Evolutionary conservation across 2,797 vertebrate species (phyloP), one percentile per base, ranked within the genome.

Genomic region (Propithecus perrieri): DNA sequence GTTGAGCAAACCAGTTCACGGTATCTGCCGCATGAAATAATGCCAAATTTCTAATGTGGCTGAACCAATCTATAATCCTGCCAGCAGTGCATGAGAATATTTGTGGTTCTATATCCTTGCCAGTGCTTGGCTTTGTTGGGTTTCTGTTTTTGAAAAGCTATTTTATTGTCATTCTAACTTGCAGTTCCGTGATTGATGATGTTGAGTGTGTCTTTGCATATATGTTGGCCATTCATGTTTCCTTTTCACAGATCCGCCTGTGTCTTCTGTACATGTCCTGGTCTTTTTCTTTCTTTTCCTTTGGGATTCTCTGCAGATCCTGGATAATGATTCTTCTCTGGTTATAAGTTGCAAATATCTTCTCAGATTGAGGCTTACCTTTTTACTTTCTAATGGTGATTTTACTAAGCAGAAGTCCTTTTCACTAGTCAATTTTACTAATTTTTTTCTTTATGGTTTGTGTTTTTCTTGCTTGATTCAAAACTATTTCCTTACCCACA

Each of bases 91-190:
- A 22, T 74, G 74, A 79, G 89, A 65, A 46, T 91, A 63, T 55
- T 59, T 92, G 83, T 85, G 95, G 71, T 53, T 92, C 85, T 53
- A 20, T 24, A 26, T 85, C 26, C 81, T 88, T 71, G 83, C 85
- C 87, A 94, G 3, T 11, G 43, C 71, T 86, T 79, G 91, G 35
- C 61, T 97, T 97, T 78, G 53, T 87, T 65, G 43, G 53, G 12
- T 35, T 86, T 84, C 80, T 94, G 35, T 48, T 92, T 96, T 83
- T 59, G 76, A 95, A 76, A 92, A 85, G 74, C 83, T 83, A 69
- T 95, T 96, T 88, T 78, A 80, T 76, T 90, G 81, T 83, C 35
- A 75, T 57, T 41, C 85, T 85, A 91, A 71, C 79, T 75, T 93
- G 50, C n/a, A n/a, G 61, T 59, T 65, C 30, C 4, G 2, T 28